A percentile compares a stretch with the other conserved stretches of the same genome.
Conservation (phyloP, 2,113 vertebrate species). For the Hypanus sabinus region DNA sequence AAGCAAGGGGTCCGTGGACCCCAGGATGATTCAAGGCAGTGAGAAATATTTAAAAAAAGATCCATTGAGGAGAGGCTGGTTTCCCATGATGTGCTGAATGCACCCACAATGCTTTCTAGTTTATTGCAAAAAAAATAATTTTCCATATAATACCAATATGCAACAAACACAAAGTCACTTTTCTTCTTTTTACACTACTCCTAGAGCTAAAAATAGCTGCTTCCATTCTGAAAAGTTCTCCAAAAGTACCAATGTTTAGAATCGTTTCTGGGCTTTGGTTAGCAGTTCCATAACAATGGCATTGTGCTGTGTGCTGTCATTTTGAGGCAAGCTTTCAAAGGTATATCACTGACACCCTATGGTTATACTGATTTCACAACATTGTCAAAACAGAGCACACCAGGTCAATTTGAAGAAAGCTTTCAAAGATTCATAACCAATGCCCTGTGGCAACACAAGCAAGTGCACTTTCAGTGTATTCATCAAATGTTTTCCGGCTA, state of each 20-base stretch:
- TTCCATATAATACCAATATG: too few relatives aligned
- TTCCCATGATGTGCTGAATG: too few relatives aligned
- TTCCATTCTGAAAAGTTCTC: neutral
- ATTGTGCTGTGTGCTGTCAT: too few relatives aligned
- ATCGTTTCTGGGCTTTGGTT: neutral
- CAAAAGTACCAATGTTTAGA: neutral
- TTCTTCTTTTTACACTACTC: neutral
- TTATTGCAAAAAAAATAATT: too few relatives aligned
- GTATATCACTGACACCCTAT: too few relatives aligned
- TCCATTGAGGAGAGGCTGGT: too few relatives aligned
- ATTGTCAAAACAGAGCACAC: neutral
- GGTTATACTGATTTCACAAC: too few relatives aligned
- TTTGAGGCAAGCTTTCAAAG: too few relatives aligned
- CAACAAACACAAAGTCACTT: neutral
- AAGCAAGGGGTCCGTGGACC: too few relatives aligned
- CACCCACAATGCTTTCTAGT: too few relatives aligned
- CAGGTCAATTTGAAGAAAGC: neutral
- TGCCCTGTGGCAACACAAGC: neutral
- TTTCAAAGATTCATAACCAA: neutral
- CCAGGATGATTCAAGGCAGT: too few relatives aligned
- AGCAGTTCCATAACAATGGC: neutral
- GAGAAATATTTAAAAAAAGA: too few relatives aligned
- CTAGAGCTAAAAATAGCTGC: neutral
- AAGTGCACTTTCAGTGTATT: neutral
- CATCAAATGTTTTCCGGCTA: neutral